Conservation (phyloP, 2,113 vertebrate genomes). For the Mesitornis unicolor region DNA sequence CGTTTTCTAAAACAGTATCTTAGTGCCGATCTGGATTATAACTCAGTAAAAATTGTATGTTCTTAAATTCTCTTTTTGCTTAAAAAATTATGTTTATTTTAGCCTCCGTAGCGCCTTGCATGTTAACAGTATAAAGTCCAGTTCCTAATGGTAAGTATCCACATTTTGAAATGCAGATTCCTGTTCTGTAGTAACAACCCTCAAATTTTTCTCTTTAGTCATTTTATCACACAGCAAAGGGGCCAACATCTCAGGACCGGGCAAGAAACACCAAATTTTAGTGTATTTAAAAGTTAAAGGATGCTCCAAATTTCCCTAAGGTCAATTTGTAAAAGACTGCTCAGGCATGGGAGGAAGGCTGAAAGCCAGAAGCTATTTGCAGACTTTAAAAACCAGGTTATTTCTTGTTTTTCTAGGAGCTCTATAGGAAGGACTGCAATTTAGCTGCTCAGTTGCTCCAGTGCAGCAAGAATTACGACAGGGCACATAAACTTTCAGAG, state of each 20-base stretch:
- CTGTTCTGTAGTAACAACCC: not conserved
- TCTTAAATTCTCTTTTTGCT: not conserved
- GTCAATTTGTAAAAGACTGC: not conserved
- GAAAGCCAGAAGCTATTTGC: not conserved
- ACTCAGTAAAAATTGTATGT: not conserved
- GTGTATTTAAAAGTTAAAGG: not conserved
- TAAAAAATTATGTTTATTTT: not conserved
- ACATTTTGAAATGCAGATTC: not conserved
- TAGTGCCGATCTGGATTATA: not conserved
- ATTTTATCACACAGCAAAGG: not conserved
- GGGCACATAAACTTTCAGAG: constrained; percentile 91
- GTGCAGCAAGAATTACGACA: constrained; percentile 90
- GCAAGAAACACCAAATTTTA: not conserved
- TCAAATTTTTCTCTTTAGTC: not conserved
- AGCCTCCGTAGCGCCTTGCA: not conserved
- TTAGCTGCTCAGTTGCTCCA: constrained; percentile 94
- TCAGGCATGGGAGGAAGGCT: not conserved
- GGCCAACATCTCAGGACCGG: not conserved
- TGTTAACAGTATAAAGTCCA: not conserved
- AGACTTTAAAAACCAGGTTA: not conserved
- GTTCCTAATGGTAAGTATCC: not conserved
- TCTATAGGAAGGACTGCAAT: constrained; percentile 97
- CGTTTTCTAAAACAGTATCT: not conserved
- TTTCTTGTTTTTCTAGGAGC: constrained; percentile 79
- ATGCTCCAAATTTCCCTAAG: not conserved